Base-by-base conservation (phyloP, 2,888 invertebrate species). In the Lucinisca nassula region DNA sequence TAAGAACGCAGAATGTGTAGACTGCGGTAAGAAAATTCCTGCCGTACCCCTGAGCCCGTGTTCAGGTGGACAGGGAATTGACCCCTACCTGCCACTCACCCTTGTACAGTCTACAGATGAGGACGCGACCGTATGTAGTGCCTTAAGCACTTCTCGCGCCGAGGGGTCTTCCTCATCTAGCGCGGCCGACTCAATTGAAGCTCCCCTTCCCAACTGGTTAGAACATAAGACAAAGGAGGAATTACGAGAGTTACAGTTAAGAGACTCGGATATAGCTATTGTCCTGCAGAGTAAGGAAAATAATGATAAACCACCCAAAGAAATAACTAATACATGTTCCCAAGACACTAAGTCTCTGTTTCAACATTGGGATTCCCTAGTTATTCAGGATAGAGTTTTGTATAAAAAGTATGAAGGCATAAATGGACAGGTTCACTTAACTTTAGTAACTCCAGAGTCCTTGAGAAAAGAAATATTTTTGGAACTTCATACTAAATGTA, bases 381-480 rank as follows among this genome's bases (percentile, higher is more conserved):
- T 8, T 12, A 14, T 45, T 45, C 8, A 12, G 14, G 14, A 14
- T 45, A 14, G 45, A 8, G 10, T 45, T 12, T 14, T 45, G 14
- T 45, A 45, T 45, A 45, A 14, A 14, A 14, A 45, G 14, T 12
- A 45, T 45, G 45, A 45, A 45, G 45, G 14, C 14, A 14, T 12
- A 12, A 12, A 12, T 8, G 45, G 35, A 21, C 27, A 70, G 58
- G 14, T 8, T 12, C 27, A 38, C 17, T 79, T 58, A 0, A 72
- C 78, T 17, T 38, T 89, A 17, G 75, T 91, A 3, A 82, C 83
- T 4, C 89, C 91, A 6, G 0, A 45, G 24, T 3, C 30, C 10
- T 14, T 91, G 12, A 35, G 86, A 21, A 40, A 61, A 17, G 17
- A 70, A 21, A 85, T 87, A 32, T 85, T 89, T 40, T 14, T 81